Base-by-base conservation (phyloP, 1,140 invertebrate genomes). In the Ladona fulva region DNA sequence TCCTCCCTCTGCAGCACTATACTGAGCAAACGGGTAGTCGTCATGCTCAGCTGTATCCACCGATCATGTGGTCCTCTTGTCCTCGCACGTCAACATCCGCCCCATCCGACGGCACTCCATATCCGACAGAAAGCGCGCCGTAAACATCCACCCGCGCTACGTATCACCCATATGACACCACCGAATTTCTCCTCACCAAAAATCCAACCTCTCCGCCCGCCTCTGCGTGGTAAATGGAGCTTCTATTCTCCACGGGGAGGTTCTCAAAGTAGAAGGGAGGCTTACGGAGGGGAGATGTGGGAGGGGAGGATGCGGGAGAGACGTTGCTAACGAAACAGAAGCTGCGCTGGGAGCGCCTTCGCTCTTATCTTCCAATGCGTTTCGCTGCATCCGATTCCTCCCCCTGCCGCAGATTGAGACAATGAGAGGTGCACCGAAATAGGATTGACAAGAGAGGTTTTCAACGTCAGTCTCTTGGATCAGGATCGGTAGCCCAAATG, bases 1-100 rank as follows among this genome's bases (percentile, higher is more conserved):
- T 85, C 85, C n/a, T 84, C 82, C 10, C 87, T 80, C 29, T 80
- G 81, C 16, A 89, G 82, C 76, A 84, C 81, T 25, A 88, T 83
- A 25, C 82, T 84, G 19, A 86, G 75, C 5, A 83, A 84, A 77
- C 85, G 83, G 14, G 83, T 82, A 37, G 29, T 37, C 80, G 42
- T 77, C 37, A 42, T 75, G 12, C 37, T 25, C 74, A 75, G 74
- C 74, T 75, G 24, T 16, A 75, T 19, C 19, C 42, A 24, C 19
- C 37, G n/a, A 44, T 25, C 24, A 77, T 25, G 25, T 77, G 76
- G 25, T 77, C 8, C 24, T 73, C 44, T 24, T 77, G 24, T 24
- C 16, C 52, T 66, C 52, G 52, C 52, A 16, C 29, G 29, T 37
- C 29, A 37, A 37, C 29, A 8, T 8, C 29, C 8, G 29, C 29